Percentiles rank a stretch among this genome's conserved stretches.
These are phyloP conservation scores for Acanthosepion lycidas DNA, from an alignment of 2,888 invertebrate species.

Conservation along the genomic window DNA sequence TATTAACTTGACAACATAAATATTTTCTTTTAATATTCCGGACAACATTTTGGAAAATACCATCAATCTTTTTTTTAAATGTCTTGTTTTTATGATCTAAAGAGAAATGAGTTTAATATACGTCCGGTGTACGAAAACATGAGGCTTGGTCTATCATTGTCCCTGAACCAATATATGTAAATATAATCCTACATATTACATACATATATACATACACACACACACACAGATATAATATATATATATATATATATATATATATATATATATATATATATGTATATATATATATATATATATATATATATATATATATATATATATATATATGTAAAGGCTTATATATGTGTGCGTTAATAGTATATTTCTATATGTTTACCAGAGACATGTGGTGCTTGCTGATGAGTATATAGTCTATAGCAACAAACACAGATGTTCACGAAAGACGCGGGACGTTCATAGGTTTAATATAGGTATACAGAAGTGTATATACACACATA, in stretches of 20 bases:
- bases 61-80: not conserved
- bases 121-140: not conserved
- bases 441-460: no score
- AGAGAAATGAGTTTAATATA: not conserved
- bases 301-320: not conserved
- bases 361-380: not conserved
- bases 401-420: no score
- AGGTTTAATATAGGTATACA: no score
- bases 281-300: not conserved
- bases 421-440: no score
- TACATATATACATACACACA: not conserved
- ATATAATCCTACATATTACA: not conserved
- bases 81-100: not conserved
- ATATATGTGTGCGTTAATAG: not conserved
- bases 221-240: not conserved
- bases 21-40: not conserved
- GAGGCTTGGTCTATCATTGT: not conserved
- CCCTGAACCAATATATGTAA: not conserved
- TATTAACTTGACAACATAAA: not conserved
- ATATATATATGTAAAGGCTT: not conserved
- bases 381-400: not conserved
- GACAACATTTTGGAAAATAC: not conserved
- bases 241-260: not conserved
- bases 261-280: not conserved
- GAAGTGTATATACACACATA: not conserved